Percentiles rank a stretch among this genome's conserved stretches.
phyloP scores from a whole-genome alignment of 2,113 vertebrate genomes.

The Alces alces region DNA sequence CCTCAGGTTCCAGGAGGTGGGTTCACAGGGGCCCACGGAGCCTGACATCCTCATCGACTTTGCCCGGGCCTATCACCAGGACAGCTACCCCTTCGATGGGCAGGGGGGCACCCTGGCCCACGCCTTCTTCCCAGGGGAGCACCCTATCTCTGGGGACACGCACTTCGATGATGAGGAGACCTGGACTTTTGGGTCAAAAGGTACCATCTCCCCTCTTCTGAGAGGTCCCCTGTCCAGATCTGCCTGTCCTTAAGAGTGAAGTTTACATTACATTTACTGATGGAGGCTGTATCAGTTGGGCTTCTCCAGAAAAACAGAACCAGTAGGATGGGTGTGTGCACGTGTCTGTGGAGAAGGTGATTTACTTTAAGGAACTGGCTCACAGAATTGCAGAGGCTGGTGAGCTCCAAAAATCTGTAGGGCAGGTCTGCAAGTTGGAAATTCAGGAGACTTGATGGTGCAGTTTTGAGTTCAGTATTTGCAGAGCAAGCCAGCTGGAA shows the following conservation, averaged over 20 bases:
- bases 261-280: neutral
- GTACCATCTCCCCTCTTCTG: slow-evolving; percentile 46
- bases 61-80: slow-evolving; percentile 80
- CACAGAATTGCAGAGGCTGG: neutral
- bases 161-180: slow-evolving; percentile 91
- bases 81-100: slow-evolving; percentile 93
- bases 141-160: slow-evolving; percentile 85
- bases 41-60: slow-evolving; percentile 87
- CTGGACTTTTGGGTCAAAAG: slow-evolving; percentile 81
- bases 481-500: neutral
- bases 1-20: slow-evolving; percentile 63
- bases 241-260: neutral
- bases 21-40: neutral
- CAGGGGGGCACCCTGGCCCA: slow-evolving; percentile 90
- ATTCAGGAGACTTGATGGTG: neutral
- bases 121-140: slow-evolving; percentile 88
- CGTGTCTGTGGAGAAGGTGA: neutral
- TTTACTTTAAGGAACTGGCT: neutral
- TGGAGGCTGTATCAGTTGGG: neutral
- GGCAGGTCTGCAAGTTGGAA: neutral
- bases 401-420: neutral
- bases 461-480: neutral
- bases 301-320: neutral
- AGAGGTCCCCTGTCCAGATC: neutral
- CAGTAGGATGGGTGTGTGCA: neutral